Evolutionary conservation across 1,140 invertebrate species (phyloP), one percentile per base, ranked within the genome.

Genomic region (Drosophila fuyamai): DNA sequence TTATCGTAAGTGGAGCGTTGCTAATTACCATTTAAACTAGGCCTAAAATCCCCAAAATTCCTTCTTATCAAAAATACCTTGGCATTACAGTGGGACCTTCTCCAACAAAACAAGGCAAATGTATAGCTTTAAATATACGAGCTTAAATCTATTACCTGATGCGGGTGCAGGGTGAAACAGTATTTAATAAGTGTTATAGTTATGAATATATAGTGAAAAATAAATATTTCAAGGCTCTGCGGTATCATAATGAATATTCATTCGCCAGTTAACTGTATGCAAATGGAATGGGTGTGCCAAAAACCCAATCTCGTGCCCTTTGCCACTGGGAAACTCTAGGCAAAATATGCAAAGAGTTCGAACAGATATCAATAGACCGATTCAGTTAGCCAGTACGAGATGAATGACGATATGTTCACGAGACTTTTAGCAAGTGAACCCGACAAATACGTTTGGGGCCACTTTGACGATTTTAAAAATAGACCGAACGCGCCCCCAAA

Each of bases 401-500:
- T 72, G 65, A 55, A 72, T 58, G 36, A 35, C 9, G 40, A 44
- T 43, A 38, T 36, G 40, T 73, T 71, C 68, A 62, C 41, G 67
- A 61, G 67, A 73, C 67, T 51, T 23, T 18, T 2, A 54, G 46
- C 54, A 54, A 53, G 27, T 65, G 35, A 51, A 76, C 54, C 51
- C 40, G 40, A 50, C 38, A 50, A 54, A 58, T 66, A 70, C 58
- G 55, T 54, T 53, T 76, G 51, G 65, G 61, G 60, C 51, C 55
- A 63, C 67, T 76, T 65, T 61, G 55, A 44, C 72, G 54, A 53
- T 68, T 71, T 63, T 73, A 71, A 68, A 63, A 60, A 77, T 77
- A 77, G 62, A 77, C 53, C 5, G 63, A 77, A 76, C 75, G 56
- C 67, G 51, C 75, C 67, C 85, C 73, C 84, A 78, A 85, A 81